phyloP scores from a whole-genome alignment of 2,797 vertebrate species.

The Perdix hodgsoniae region DNA sequence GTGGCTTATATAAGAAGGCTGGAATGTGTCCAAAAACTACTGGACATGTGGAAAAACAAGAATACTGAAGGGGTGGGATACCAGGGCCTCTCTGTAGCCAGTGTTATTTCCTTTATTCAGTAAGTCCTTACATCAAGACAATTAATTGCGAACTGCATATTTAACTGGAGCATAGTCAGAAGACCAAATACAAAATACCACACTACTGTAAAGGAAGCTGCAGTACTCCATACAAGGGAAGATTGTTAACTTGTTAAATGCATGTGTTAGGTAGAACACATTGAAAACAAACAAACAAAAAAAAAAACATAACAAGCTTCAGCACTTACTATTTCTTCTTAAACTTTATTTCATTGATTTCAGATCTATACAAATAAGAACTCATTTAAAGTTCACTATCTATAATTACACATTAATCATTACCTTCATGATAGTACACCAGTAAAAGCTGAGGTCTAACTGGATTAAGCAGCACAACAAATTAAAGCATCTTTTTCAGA shows the following conservation, averaged over 20 bases:
- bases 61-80: background rate
- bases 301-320: background rate
- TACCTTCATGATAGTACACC: background rate
- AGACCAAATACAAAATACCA: background rate
- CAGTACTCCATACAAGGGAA: background rate
- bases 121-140: background rate
- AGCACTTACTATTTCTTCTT: background rate
- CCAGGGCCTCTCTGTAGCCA: background rate
- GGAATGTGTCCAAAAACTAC: background rate
- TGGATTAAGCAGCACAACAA: background rate
- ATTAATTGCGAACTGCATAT: background rate
- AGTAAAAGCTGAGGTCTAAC: too few species aligned
- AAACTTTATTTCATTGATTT: background rate
- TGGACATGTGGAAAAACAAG: background rate
- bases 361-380: background rate
- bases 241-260: background rate
- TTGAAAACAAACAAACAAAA: background rate
- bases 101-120: background rate
- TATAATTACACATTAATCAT: background rate
- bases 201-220: background rate
- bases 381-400: background rate
- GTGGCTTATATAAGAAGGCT: conserved; percentile 13
- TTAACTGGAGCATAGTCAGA: background rate
- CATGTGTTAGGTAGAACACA: background rate
- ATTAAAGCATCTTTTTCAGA: background rate